These are phyloP conservation scores for Decapterus maruadsi DNA, from an alignment of 2,797 vertebrate genomes.

Conservation along the genomic window DNA sequence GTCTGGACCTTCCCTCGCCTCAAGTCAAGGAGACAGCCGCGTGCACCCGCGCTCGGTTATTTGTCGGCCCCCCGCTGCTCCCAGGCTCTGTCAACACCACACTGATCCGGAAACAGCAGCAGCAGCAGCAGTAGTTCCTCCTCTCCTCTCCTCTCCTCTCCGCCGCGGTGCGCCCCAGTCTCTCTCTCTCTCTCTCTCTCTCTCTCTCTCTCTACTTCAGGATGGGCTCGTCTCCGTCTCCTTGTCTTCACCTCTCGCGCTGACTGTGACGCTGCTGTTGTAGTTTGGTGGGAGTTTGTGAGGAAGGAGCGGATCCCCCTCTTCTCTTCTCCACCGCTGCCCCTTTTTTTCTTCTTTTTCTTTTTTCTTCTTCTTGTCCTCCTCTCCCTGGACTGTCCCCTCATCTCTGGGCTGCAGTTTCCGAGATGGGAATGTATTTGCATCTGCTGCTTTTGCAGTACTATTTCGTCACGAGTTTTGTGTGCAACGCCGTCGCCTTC, in stretches of 20 bases:
- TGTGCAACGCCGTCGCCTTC: constrained; percentile 87
- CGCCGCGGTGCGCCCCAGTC: constrained; percentile 41
- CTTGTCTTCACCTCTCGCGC: constrained; percentile 35
- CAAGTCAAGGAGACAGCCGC: constrained; percentile 73
- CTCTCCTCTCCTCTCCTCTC: background rate
- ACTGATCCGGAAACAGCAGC: constrained; percentile 51
- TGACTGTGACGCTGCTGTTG: constrained; percentile 38
- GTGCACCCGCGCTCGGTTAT: constrained; percentile 65
- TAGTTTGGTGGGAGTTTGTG: constrained; percentile 53
- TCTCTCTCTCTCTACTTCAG: constrained; percentile 10
- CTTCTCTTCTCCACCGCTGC: background rate
- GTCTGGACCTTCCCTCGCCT: constrained; percentile 65
- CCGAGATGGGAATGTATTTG: constrained; percentile 82
- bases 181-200: too few relatives aligned
- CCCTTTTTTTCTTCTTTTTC: background rate
- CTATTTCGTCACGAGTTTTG: constrained; percentile 83
- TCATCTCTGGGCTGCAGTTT: constrained; percentile 16
- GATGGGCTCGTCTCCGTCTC: constrained; percentile 58
- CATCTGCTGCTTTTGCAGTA: constrained; percentile 84
- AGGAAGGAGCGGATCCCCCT: background rate
- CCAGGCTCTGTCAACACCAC: constrained; percentile 20
- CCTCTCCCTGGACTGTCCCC: constrained; percentile 7
- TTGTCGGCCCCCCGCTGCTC: constrained; percentile 40
- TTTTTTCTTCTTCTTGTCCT: background rate
- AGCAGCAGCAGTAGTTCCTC: background rate